These are phyloP conservation scores for Erebia palarica DNA, from an alignment of 2,888 invertebrate species.

Conservation along the genomic window DNA sequence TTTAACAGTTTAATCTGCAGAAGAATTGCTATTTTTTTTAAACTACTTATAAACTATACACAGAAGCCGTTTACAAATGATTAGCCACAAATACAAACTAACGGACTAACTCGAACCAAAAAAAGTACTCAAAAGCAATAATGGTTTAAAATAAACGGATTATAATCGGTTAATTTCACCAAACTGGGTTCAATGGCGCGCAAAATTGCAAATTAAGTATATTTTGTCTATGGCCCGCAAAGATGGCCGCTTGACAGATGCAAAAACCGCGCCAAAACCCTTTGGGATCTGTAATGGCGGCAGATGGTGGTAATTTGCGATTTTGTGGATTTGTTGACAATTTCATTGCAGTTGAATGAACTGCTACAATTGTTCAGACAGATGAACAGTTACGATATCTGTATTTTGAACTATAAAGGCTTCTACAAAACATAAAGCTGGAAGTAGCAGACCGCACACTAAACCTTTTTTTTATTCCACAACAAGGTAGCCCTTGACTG, in stretches of 20 bases:
- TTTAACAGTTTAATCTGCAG: no score
- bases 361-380: slow-evolving; percentile 73
- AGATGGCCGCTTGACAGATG: slow-evolving; percentile 72
- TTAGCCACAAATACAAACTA: slow-evolving; percentile 18
- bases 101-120: neutral
- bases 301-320: slow-evolving; percentile 77
- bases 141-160: slow-evolving; percentile 58
- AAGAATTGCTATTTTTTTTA: neutral
- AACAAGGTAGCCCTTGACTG: no score
- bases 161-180: slow-evolving; percentile 68
- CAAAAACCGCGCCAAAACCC: slow-evolving; percentile 67
- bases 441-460: no score
- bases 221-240: slow-evolving; percentile 57
- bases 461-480: no score
- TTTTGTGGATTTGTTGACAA: slow-evolving; percentile 52
- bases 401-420: neutral
- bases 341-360: slow-evolving; percentile 71
- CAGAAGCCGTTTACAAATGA: slow-evolving; percentile 10
- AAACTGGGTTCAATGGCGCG: slow-evolving; percentile 72
- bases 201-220: slow-evolving; percentile 69
- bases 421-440: no score
- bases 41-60: neutral
- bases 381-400: slow-evolving; percentile 29
- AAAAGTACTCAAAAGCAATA: slow-evolving; percentile 19
- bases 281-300: slow-evolving; percentile 71